Conservation (phyloP, 2,113 vertebrate genomes). For the Amphiprion percula region DNA sequence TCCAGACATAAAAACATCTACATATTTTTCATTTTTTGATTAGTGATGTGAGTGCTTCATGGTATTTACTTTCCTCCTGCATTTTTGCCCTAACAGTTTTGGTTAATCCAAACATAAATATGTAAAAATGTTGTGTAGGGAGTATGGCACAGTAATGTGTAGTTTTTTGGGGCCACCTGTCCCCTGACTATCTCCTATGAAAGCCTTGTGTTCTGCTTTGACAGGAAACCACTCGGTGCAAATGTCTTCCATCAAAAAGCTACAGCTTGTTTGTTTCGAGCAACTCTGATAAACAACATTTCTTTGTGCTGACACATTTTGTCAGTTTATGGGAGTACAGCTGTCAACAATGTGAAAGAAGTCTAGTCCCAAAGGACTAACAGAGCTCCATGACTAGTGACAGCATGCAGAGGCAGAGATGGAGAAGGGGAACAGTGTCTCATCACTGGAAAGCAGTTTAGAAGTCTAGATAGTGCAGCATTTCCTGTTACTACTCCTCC, state of each 20-base stretch:
- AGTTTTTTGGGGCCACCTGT: not conserved
- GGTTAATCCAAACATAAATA: not conserved
- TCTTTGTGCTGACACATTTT: conserved; percentile 40
- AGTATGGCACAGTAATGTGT: not conserved
- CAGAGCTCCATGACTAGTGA: conserved; percentile 31
- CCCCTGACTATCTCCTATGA: not conserved
- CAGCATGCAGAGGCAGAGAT: conserved; percentile 12
- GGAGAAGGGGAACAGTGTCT: conserved; percentile 9
- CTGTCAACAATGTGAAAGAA: conserved; percentile 28
- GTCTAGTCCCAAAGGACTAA: conserved; percentile 37
- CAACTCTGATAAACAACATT: conserved; percentile 21
- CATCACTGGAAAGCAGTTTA: not conserved
- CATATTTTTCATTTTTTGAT: too few relatives aligned
- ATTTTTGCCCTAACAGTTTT: too few relatives aligned
- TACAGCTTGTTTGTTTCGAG: conserved; percentile 30
- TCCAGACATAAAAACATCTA: too few relatives aligned
- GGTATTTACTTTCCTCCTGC: too few relatives aligned
- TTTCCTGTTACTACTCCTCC: conserved; percentile 19
- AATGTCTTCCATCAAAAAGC: conserved; percentile 17
- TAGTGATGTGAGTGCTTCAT: too few relatives aligned
- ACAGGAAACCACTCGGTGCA: not conserved
- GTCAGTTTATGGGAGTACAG: conserved; percentile 19
- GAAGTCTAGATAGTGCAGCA: not conserved
- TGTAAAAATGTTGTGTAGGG: not conserved
- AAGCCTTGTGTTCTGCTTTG: conserved; percentile 1